A percentile compares a stretch with the other conserved stretches of the same genome.
Conservation (phyloP, 2,888 invertebrate genomes). For the Merodon equestris region DNA sequence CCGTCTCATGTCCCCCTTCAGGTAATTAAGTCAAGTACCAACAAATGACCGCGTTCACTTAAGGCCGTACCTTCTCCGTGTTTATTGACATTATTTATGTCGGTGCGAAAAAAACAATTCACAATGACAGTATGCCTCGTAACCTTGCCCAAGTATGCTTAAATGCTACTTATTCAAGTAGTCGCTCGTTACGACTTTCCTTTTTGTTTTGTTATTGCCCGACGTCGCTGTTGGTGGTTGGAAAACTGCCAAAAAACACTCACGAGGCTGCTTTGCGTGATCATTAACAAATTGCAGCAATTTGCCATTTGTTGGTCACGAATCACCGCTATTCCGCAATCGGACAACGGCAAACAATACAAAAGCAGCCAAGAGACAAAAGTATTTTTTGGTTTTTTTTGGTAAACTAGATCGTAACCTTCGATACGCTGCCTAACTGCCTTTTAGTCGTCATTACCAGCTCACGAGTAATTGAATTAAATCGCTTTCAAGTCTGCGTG, state of each 20-base stretch:
- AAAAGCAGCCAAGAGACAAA: neutral
- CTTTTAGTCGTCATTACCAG: slow-evolving; percentile 20
- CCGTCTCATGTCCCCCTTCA: too few relatives aligned
- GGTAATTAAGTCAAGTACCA: too few relatives aligned
- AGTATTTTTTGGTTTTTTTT: too few relatives aligned
- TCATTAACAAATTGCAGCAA: slow-evolving; percentile 44
- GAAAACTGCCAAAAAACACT: slow-evolving; percentile 13
- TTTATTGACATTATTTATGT: too few relatives aligned
- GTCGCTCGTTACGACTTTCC: neutral
- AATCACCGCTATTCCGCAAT: slow-evolving; percentile 37
- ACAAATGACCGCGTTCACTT: too few relatives aligned
- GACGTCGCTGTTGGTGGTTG: neutral
- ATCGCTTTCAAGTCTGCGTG: too few relatives aligned
- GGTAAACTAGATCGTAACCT: slow-evolving; percentile 31
- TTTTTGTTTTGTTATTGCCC: neutral
- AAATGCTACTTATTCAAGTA: neutral
- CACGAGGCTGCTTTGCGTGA: slow-evolving; percentile 22
- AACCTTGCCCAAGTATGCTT: neutral
- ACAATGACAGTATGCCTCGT: too few relatives aligned
- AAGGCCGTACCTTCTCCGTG: too few relatives aligned
- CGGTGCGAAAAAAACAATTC: too few relatives aligned
- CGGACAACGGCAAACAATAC: neutral
- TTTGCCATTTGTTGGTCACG: slow-evolving; percentile 35
- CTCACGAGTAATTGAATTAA: neutral
- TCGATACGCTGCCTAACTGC: slow-evolving; percentile 15